These are phyloP conservation scores for Drosophila nigrodunni DNA, from an alignment of 1,140 invertebrate genomes.

Conservation along the genomic window DNA sequence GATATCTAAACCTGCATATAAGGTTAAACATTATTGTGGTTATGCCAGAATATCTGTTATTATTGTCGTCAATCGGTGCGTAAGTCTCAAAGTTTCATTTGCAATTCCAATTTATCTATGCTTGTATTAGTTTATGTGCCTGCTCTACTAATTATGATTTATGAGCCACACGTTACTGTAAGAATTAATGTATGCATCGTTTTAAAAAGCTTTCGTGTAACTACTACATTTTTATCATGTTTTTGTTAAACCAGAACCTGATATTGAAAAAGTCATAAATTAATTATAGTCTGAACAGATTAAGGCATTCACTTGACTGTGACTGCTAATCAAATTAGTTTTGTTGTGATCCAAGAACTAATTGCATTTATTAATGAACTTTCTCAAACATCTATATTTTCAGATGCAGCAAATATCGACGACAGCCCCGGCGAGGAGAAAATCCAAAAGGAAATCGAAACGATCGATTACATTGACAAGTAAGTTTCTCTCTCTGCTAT, in stretches of 20 bases:
- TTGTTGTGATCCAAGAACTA: constrained; percentile 25
- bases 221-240: constrained; percentile 43
- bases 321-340: constrained; percentile 22
- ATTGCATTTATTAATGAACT: background rate
- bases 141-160: constrained; percentile 68
- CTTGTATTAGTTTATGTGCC: constrained; percentile 12
- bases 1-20: constrained; percentile 59
- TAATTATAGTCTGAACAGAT: constrained; percentile 34
- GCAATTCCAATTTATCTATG: constrained; percentile 52
- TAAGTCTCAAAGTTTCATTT: constrained; percentile 58
- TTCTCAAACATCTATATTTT: constrained; percentile 6
- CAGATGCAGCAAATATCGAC: constrained; percentile 65
- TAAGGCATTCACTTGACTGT: constrained; percentile 16
- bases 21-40: constrained; percentile 63
- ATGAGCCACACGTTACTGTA: constrained; percentile 36
- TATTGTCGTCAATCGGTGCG: constrained; percentile 52
- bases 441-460: constrained; percentile 79
- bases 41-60: constrained; percentile 28
- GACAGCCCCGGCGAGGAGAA: constrained; percentile 66
- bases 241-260: constrained; percentile 16
- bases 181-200: constrained; percentile 63
- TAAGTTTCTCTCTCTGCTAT: constrained; percentile 56
- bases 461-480: constrained; percentile 84
- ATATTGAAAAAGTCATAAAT: constrained; percentile 58
- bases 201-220: constrained; percentile 45